These are phyloP conservation scores for Catocala sponsa DNA, from an alignment of 2,888 invertebrate species.

Conservation along the genomic window DNA sequence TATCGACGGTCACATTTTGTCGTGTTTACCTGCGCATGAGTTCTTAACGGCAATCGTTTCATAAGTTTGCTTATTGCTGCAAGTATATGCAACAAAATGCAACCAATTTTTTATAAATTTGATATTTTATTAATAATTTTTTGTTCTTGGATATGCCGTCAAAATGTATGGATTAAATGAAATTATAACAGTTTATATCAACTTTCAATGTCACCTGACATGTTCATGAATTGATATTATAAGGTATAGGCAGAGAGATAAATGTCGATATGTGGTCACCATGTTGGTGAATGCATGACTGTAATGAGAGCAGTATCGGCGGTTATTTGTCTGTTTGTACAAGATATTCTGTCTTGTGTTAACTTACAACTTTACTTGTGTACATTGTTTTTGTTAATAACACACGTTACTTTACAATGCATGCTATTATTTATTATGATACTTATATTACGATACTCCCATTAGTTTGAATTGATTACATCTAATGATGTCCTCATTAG, in stretches of 20 bases:
- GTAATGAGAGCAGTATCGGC: neutral
- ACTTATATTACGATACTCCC: no score
- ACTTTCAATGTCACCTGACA: conserved; percentile 37
- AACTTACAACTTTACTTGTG: conserved; percentile 32
- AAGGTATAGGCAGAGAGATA: conserved; percentile 17
- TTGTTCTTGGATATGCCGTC: conserved; percentile 47
- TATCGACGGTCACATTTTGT: conserved; percentile 44
- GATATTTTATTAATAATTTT: conserved; percentile 66
- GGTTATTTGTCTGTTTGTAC: conserved; percentile 28
- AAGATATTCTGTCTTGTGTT: conserved; percentile 48
- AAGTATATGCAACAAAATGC: conserved; percentile 27
- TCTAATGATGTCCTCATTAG: no score
- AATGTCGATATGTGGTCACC: conserved; percentile 9
- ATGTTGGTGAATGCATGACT: neutral
- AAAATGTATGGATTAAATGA: conserved; percentile 41
- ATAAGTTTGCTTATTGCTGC: neutral
- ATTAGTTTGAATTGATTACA: no score
- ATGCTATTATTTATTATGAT: no score
- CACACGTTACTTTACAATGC: neutral
- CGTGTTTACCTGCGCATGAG: conserved; percentile 44
- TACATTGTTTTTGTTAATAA: conserved; percentile 21
- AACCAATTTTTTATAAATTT: conserved; percentile 71
- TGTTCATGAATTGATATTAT: conserved; percentile 36
- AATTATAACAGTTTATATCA: conserved; percentile 44
- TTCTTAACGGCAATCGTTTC: neutral